Conservation (phyloP, 2,113 vertebrate species). For the Anolis sagrei region DNA sequence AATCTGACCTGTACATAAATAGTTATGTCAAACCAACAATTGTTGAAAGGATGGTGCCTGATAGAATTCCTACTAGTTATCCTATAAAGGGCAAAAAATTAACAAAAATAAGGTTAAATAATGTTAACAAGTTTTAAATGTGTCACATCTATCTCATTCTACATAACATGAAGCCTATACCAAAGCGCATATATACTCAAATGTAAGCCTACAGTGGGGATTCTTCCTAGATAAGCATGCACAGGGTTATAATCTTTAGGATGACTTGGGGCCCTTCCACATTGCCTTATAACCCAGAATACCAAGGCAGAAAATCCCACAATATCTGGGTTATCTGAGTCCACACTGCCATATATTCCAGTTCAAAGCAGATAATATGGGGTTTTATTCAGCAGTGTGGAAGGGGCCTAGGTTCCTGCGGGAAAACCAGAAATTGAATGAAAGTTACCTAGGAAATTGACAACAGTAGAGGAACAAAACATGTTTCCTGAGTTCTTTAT, state of each 20-base stretch:
- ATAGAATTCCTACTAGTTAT: not conserved
- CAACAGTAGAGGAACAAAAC: not conserved
- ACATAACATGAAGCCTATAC: not conserved
- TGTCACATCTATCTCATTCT: not conserved
- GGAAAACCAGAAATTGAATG: not conserved
- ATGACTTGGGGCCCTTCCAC: not conserved
- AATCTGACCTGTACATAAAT: not conserved
- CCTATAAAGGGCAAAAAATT: not conserved
- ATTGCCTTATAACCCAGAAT: no score
- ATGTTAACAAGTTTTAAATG: not conserved
- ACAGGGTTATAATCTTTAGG: not conserved
- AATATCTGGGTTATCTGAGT: no score
- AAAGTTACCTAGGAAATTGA: not conserved
- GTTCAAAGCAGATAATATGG: no score
- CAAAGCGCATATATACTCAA: not conserved
- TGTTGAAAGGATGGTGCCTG: not conserved
- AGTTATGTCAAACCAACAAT: not conserved
- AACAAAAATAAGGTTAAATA: not conserved
- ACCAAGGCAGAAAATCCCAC: no score
- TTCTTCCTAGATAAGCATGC: not conserved
- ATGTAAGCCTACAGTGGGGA: not conserved
- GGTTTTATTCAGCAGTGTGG: no score
- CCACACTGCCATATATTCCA: no score
- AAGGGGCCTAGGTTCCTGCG: no score
- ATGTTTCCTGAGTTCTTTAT: not conserved